A percentile compares a stretch with the other conserved stretches of the same genome.
phyloP scores from a whole-genome alignment of 2,113 vertebrate species.

The Neolamprologus caudopunctatus region DNA sequence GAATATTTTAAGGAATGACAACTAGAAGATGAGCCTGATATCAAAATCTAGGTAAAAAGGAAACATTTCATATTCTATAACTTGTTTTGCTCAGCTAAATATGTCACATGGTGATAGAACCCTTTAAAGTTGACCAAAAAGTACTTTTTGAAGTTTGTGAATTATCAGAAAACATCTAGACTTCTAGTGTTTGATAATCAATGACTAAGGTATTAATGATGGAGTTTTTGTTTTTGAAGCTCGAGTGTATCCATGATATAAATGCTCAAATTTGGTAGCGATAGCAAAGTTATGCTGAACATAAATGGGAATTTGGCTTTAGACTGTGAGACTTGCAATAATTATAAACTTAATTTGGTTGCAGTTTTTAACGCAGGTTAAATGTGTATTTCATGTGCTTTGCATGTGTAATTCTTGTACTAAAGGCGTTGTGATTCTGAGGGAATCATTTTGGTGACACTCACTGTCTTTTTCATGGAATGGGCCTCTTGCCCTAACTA shows the following conservation, averaged over 20 bases:
- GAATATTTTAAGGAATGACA: not conserved
- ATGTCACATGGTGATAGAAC: not conserved
- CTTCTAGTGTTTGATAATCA: not conserved
- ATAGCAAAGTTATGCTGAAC: not conserved
- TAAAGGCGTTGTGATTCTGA: not conserved
- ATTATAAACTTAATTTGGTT: not conserved
- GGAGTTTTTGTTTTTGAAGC: not conserved
- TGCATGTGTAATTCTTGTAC: not conserved
- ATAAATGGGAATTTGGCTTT: not conserved
- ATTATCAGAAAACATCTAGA: not conserved
- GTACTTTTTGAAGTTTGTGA: not conserved
- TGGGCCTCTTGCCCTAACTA: not conserved
- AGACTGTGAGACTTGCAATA: not conserved
- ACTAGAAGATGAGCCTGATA: not conserved
- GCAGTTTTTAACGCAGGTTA: not conserved
- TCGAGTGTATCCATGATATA: not conserved
- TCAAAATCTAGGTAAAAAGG: not conserved
- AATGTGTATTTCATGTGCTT: not conserved
- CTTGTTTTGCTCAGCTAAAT: not conserved
- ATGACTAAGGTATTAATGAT: not conserved
- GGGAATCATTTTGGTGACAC: not conserved
- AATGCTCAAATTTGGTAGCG: not conserved
- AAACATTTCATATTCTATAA: not conserved
- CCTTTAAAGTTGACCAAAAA: not conserved
- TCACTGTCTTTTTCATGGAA: not conserved